Conservation (phyloP, 2,888 invertebrate genomes). For the Caenorhabditis japonica region DNA sequence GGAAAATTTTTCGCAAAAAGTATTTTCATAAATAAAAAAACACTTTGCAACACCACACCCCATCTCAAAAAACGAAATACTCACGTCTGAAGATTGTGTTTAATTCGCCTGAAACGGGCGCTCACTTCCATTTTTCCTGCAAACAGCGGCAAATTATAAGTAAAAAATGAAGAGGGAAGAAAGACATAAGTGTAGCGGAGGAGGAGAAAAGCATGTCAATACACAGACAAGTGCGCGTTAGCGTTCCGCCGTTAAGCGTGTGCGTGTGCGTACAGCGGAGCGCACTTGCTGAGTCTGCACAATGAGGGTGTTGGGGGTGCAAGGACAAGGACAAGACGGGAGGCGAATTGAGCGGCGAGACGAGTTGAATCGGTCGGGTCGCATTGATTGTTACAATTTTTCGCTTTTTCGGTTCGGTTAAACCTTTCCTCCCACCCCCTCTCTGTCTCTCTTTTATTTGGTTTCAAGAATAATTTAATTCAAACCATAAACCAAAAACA, state of each 20-base stretch:
- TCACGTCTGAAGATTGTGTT: constrained; percentile 34
- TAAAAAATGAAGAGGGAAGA: constrained; percentile 43
- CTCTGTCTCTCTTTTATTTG: too few relatives aligned
- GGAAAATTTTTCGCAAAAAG: too few relatives aligned
- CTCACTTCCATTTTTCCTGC: constrained; percentile 44
- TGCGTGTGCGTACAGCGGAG: constrained; percentile 13
- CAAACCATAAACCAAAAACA: too few relatives aligned
- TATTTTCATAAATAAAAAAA: neutral
- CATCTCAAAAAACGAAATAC: neutral
- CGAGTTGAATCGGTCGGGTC: too few relatives aligned
- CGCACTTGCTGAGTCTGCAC: constrained; percentile 24
- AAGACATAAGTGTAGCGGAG: constrained; percentile 40
- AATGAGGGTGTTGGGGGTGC: neutral
- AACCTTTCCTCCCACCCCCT: too few relatives aligned
- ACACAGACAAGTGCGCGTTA: constrained; percentile 36
- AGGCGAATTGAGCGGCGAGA: too few relatives aligned
- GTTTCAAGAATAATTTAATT: too few relatives aligned
- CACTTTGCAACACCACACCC: too few relatives aligned
- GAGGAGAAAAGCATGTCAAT: constrained; percentile 51
- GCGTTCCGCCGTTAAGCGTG: constrained; percentile 30
- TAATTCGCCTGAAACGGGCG: constrained; percentile 29
- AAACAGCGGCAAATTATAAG: constrained; percentile 40
- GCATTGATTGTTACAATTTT: constrained; percentile 29
- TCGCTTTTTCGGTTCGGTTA: constrained; percentile 3
- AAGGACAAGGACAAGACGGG: too few relatives aligned